Conservation (phyloP, 2,113 vertebrate genomes). For the Cyprinodon variegatus region DNA sequence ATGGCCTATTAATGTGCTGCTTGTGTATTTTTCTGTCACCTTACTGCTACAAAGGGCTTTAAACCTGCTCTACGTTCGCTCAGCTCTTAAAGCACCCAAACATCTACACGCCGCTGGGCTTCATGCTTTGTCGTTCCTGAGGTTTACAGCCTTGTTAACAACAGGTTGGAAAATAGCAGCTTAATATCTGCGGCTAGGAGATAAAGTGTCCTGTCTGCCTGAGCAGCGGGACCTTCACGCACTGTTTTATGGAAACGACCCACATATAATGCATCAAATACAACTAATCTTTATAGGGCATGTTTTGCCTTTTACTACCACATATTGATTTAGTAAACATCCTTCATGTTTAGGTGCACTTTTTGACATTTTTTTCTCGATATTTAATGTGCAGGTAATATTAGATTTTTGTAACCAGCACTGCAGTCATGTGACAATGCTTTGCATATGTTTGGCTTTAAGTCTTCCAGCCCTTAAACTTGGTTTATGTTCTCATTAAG, state of each 20-base stretch:
- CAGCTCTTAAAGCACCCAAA: slow-evolving; percentile 8
- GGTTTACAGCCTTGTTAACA: slow-evolving; percentile 59
- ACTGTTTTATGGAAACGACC: slow-evolving; percentile 32
- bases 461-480: neutral
- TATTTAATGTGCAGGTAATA: slow-evolving; percentile 3
- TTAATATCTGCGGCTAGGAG: slow-evolving; percentile 49
- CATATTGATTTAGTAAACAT: slow-evolving; percentile 14
- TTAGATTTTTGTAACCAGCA: slow-evolving; percentile 10
- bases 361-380: slow-evolving; percentile 6
- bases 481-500: slow-evolving; percentile 3
- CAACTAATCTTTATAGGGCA: slow-evolving; percentile 57
- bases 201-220: slow-evolving; percentile 40
- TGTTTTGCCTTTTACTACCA: slow-evolving; percentile 31
- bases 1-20: slow-evolving; percentile 11
- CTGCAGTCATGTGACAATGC: neutral
- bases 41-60: slow-evolving; percentile 12
- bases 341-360: neutral
- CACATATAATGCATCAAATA: slow-evolving; percentile 27
- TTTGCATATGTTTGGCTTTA: slow-evolving; percentile 32
- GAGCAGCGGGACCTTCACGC: slow-evolving; percentile 30
- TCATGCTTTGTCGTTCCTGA: slow-evolving; percentile 26
- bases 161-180: slow-evolving; percentile 33
- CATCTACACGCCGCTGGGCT: slow-evolving; percentile 12
- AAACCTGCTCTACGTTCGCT: slow-evolving; percentile 26
- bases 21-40: slow-evolving; percentile 22